These are phyloP conservation scores for Drosophila suboccidentalis DNA, from an alignment of 2,888 invertebrate species.

Conservation along the genomic window DNA sequence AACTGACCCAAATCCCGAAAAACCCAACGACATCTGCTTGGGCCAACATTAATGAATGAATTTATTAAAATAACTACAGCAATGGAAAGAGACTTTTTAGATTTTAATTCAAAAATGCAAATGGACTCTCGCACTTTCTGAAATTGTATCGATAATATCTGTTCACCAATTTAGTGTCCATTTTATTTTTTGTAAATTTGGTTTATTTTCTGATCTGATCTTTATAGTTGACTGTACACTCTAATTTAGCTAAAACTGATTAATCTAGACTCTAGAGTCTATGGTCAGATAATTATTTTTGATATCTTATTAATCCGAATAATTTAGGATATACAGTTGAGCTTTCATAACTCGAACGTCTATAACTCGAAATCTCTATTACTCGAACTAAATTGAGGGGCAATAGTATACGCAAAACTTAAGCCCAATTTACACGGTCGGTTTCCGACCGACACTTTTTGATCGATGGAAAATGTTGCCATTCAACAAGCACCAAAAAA, in stretches of 20 bases:
- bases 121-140: not conserved
- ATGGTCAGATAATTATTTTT: not conserved
- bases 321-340: too few species aligned
- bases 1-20: conserved; percentile 41
- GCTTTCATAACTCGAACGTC: too few species aligned
- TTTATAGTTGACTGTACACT: not conserved
- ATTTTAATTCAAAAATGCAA: not conserved
- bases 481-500: too few species aligned
- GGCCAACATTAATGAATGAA: not conserved
- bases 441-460: too few species aligned
- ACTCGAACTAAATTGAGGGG: too few species aligned
- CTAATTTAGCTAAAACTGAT: not conserved
- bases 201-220: not conserved
- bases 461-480: too few species aligned
- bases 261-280: not conserved
- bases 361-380: too few species aligned
- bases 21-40: not conserved
- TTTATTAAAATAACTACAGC: conserved; percentile 1
- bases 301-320: too few species aligned
- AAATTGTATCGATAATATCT: not conserved
- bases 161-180: not conserved
- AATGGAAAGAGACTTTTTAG: not conserved
- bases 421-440: too few species aligned
- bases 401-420: too few species aligned
- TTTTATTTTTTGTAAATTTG: not conserved